Percentiles rank a stretch among this genome's conserved stretches.
These are phyloP conservation scores for Strigamia crassipes DNA, from an alignment of 2,888 invertebrate genomes.

Conservation along the genomic window DNA sequence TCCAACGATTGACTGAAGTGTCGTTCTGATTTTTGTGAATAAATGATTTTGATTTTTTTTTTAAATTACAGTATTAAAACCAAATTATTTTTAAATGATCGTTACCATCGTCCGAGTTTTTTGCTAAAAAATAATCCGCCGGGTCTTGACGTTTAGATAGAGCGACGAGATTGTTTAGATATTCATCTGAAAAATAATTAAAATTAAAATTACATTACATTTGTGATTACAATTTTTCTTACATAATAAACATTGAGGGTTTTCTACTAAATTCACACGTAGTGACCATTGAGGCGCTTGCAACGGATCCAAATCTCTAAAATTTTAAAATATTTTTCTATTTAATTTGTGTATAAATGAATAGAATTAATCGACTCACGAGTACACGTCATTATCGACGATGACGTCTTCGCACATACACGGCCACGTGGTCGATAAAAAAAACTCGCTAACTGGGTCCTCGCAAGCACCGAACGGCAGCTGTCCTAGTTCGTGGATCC, in stretches of 20 bases:
- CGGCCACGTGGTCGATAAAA: conserved; percentile 83
- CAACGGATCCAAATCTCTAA: conserved; percentile 77
- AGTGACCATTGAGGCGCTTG: conserved; percentile 75
- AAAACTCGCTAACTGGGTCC: conserved; percentile 76
- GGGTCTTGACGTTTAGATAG: conserved; percentile 63
- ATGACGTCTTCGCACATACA: conserved; percentile 81
- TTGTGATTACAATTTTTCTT: conserved; percentile 50
- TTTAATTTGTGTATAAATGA: not conserved
- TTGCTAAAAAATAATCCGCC: conserved; percentile 64
- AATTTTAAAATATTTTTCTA: not conserved
- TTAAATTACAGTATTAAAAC: no score
- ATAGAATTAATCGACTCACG: conserved; percentile 58
- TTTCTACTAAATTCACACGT: conserved; percentile 66
- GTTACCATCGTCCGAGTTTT: not conserved
- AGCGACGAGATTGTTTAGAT: conserved; percentile 72
- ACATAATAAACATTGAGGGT: conserved; percentile 74
- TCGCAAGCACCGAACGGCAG: conserved; percentile 84
- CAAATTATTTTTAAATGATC: not conserved
- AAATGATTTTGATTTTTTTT: no score
- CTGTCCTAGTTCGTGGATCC: conserved; percentile 62
- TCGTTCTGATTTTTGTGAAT: conserved; percentile 12
- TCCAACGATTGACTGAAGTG: conserved; percentile 59
- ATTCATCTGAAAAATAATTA: conserved; percentile 63
- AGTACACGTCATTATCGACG: conserved; percentile 83
- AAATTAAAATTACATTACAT: not conserved